Conservation (phyloP, 2,113 vertebrate genomes). For the Ctenomys sociabilis region DNA sequence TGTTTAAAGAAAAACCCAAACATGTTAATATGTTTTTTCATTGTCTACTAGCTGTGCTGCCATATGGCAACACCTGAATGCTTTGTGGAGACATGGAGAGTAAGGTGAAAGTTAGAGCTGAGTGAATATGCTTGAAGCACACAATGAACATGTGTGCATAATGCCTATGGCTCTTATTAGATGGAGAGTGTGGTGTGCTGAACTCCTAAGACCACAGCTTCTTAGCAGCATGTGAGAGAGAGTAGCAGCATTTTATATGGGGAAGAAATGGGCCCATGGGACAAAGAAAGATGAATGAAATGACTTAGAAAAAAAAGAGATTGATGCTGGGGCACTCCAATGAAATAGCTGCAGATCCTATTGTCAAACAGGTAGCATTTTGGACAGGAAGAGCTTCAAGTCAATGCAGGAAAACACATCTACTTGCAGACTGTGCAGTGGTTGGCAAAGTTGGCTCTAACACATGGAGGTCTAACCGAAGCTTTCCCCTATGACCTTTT, state of each 20-base stretch:
- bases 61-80: background rate
- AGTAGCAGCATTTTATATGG: background rate
- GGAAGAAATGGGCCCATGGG: background rate
- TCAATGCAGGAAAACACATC: background rate
- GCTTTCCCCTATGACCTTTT: background rate
- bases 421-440: background rate
- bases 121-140: background rate
- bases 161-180: background rate
- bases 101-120: background rate
- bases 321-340: background rate
- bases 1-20: background rate
- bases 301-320: background rate
- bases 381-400: background rate
- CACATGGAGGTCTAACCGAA: background rate
- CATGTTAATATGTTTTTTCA: background rate
- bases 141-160: accelerated
- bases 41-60: background rate
- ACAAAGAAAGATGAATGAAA: background rate
- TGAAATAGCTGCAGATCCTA: background rate
- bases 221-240: background rate
- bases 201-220: background rate
- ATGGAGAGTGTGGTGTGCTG: accelerated
- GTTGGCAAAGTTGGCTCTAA: background rate
- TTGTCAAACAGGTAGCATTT: background rate
- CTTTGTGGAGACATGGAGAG: background rate